phyloP scores from a whole-genome alignment of 2,888 invertebrate genomes.

The Leptopilina syphax region DNA sequence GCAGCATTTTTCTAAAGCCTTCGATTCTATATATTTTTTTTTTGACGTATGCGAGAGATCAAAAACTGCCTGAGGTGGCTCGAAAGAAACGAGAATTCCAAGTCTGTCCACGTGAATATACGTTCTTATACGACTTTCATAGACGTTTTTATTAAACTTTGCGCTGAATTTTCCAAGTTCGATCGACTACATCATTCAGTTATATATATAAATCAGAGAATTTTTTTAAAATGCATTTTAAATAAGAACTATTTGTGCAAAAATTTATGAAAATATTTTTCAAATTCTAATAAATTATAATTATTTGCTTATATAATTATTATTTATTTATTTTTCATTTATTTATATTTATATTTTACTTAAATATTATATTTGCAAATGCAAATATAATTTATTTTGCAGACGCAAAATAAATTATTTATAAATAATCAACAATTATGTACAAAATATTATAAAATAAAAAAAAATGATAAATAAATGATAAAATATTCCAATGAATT shows the following conservation, averaged over 20 bases:
- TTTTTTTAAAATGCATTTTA: neutral
- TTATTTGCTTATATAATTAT: no score
- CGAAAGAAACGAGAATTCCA: slow-evolving; percentile 36
- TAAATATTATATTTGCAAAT: no score
- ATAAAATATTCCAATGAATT: no score
- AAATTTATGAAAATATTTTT: no score
- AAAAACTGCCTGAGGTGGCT: slow-evolving; percentile 9
- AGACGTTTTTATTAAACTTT: slow-evolving; percentile 67
- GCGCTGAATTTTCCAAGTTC: slow-evolving; percentile 68
- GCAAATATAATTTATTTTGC: no score
- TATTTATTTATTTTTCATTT: no score
- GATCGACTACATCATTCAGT: slow-evolving; percentile 69
- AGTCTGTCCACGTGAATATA: slow-evolving; percentile 47
- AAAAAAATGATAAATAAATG: no score
- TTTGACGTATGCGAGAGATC: slow-evolving; percentile 32
- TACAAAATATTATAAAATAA: no score
- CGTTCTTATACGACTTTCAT: slow-evolving; percentile 57
- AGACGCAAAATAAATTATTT: no score
- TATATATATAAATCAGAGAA: slow-evolving; percentile 65
- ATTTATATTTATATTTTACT: no score
- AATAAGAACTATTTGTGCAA: neutral
- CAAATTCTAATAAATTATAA: no score
- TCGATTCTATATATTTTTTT: slow-evolving; percentile 14
- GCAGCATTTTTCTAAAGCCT: slow-evolving; percentile 26
- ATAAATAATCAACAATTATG: no score